Evolutionary conservation across 2,113 vertebrate species (phyloP).

Genomic region (Antennarius striatus): DNA sequence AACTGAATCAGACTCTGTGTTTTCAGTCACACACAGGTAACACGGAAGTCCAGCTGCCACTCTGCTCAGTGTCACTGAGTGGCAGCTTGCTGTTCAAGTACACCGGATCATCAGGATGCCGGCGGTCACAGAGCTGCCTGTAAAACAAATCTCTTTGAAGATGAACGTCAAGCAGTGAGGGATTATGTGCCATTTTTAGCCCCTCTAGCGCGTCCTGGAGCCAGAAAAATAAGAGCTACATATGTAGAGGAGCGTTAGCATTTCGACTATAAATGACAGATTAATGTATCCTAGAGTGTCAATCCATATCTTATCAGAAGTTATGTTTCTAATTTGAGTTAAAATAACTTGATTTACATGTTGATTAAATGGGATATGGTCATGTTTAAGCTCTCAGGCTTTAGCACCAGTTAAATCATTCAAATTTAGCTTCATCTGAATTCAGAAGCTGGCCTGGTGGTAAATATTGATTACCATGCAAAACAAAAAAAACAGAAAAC

Average conservation of each 20-base stretch:
- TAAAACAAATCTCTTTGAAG: conserved; percentile 64
- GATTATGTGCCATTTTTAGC: conserved; percentile 66
- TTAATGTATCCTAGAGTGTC: neutral
- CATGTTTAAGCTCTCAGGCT: no score
- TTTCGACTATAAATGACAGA: conserved; percentile 2
- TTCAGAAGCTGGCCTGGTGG: neutral
- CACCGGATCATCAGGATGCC: conserved; percentile 47
- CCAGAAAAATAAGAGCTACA: conserved; percentile 37
- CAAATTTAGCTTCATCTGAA: conserved; percentile 33
- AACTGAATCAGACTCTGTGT: neutral
- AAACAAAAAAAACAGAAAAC: neutral
- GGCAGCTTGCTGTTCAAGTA: conserved; percentile 40
- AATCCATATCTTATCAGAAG: conserved; percentile 3
- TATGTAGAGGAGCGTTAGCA: conserved; percentile 6
- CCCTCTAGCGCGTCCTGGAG: conserved; percentile 40
- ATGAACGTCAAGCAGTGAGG: conserved; percentile 58
- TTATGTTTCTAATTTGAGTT: conserved; percentile 10
- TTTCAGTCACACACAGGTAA: neutral
- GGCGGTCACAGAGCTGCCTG: conserved; percentile 35
- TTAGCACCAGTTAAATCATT: no score
- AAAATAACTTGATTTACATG: neutral
- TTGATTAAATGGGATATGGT: no score
- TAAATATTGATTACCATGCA: neutral
- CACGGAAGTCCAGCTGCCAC: conserved; percentile 20
- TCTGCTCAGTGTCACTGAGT: conserved; percentile 39